Evolutionary conservation across 2,797 vertebrate genomes (phyloP).

Genomic region (Microhierax caerulescens): DNA sequence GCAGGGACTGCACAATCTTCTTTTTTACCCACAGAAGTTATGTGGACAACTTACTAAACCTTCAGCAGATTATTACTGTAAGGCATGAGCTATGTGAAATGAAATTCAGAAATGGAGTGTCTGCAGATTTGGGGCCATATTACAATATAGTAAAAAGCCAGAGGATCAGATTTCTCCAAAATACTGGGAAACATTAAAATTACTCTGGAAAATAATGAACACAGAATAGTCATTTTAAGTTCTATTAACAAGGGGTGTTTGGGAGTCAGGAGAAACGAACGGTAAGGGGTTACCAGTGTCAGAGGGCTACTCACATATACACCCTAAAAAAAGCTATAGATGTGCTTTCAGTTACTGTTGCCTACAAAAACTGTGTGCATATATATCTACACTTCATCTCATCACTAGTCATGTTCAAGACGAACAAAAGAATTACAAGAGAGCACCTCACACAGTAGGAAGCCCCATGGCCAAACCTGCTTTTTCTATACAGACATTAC

Average conservation of each 20-base stretch:
- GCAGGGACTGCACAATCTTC: not conserved
- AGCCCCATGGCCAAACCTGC: not conserved
- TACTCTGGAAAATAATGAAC: not conserved
- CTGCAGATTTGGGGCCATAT: not conserved
- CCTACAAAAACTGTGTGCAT: not conserved
- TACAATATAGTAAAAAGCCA: not conserved
- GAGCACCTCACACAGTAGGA: not conserved
- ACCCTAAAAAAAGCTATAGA: not conserved
- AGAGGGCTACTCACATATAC: not conserved
- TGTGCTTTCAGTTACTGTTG: not conserved
- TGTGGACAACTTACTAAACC: not conserved
- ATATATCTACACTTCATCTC: not conserved
- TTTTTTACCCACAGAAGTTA: not conserved
- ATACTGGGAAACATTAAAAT: not conserved
- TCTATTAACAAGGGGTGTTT: not conserved
- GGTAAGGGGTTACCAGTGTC: not conserved
- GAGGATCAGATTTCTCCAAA: not conserved
- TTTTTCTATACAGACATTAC: not conserved
- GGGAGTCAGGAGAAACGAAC: not conserved
- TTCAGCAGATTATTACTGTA: not conserved
- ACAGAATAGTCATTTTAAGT: not conserved
- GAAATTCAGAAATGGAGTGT: conserved; percentile 4
- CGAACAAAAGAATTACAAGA: not conserved
- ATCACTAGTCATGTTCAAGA: not conserved
- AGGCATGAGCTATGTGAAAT: not conserved